Evolutionary conservation across 2,797 vertebrate genomes (phyloP).

Genomic region (Choloepus didactylus): DNA sequence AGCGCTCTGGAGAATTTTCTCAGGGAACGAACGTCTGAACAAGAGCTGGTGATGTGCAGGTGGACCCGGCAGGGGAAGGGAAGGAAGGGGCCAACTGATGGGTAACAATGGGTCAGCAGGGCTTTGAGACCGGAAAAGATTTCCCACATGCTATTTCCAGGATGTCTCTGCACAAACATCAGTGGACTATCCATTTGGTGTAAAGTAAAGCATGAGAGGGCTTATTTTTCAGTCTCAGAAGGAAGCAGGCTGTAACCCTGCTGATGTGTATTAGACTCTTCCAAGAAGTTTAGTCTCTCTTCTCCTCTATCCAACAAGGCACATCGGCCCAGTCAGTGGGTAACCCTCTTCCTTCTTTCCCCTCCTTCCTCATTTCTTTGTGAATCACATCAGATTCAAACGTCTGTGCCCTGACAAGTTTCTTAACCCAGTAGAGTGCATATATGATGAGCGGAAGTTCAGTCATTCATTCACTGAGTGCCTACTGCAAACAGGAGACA

Average conservation of each 20-base stretch:
- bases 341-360: accelerated
- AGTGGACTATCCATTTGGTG: not conserved
- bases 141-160: not conserved
- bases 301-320: not conserved
- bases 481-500: not conserved
- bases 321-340: accelerated
- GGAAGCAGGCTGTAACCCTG: accelerated
- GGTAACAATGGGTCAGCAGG: not conserved
- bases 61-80: accelerated
- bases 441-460: accelerated
- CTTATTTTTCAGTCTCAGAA: not conserved
- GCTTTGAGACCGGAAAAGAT: not conserved
- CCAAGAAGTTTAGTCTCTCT: too few species aligned
- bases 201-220: not conserved
- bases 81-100: accelerated
- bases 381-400: accelerated
- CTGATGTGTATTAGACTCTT: not conserved
- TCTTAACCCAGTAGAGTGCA: accelerated
- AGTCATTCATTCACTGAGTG: accelerated
- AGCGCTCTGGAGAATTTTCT: not conserved
- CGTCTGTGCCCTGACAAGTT: accelerated
- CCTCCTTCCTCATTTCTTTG: too few species aligned
- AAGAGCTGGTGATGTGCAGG: accelerated
- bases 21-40: not conserved
- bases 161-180: not conserved